Base-by-base conservation (phyloP, 2,888 invertebrate genomes). In the Lottia gigantea region DNA sequence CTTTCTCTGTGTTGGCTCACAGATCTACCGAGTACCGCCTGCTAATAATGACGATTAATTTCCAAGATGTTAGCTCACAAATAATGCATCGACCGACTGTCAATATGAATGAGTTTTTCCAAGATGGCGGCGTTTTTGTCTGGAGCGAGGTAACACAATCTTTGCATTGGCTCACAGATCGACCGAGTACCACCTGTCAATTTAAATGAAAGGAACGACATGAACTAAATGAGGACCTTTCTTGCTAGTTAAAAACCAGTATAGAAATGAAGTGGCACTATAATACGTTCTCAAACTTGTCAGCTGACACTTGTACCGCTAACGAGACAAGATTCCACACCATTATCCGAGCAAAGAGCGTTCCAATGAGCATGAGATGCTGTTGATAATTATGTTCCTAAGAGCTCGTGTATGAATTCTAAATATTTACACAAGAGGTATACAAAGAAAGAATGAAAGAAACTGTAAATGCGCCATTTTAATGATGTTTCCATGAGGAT, bases 361-460 rank as follows among this genome's bases (percentile, higher is more conserved):
- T 55, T 55, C 55, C 55, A 16, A 23, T 55, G 55, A 55, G 23
- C 55, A 55, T n/a, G 55, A 55, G 47, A 19, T 16, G 40, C 46
- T 45, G 65, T 65, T 46, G 46, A 46, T 45, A 16, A 46, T 45
- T 15, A n/a, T 65, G 6, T 40, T 40, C 19, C 40, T 23, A 65
- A 64, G 68, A 68, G 49, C 63, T 62, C 64, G 47, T 68, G 62
- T 64, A 63, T 68, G 63, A 46, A 68, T 68, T 64, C 68, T 46
- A 64, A 64, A 63, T 68, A 68, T 68, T 68, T 46, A 68, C 68
- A 64, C n/a, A 63, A n/a, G 23, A 46, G 25, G 46, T 46, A 46
- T 45, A 40, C 31, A 31, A 45, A 62, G 67, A 49, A 62, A 62
- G 7, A 40, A 40, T 40, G 40, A 8, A 8, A 40, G 7, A 31